Evolutionary conservation across 2,113 vertebrate genomes (phyloP).

Genomic region (Cebidichthys violaceus): DNA sequence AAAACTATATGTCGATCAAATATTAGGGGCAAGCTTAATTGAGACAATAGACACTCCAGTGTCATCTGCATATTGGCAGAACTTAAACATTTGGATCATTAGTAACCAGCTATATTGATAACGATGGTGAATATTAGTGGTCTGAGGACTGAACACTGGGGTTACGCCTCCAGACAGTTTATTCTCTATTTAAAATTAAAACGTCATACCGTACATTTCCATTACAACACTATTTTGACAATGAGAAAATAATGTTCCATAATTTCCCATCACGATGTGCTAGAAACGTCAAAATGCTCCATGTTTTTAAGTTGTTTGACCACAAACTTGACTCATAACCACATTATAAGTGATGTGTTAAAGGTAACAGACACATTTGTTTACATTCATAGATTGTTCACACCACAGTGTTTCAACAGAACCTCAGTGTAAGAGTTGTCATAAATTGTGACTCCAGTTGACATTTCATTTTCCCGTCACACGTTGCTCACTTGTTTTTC

Average conservation of each 20-base stretch:
- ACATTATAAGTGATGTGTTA: too few relatives aligned
- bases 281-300: not conserved
- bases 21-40: not conserved
- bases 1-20: not conserved
- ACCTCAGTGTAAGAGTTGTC: not conserved
- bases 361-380: not conserved
- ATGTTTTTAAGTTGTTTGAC: not conserved
- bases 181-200: not conserved
- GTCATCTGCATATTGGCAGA: slow-evolving; percentile 5
- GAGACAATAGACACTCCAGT: not conserved
- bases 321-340: not conserved
- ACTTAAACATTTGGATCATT: not conserved
- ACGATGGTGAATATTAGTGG: not conserved
- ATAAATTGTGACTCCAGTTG: not conserved
- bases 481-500: not conserved
- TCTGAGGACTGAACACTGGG: not conserved
- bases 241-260: not conserved
- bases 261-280: not conserved
- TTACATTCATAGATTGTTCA: not conserved
- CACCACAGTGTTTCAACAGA: not conserved
- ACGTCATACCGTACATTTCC: too few relatives aligned
- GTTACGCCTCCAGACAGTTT: not conserved
- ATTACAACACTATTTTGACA: too few relatives aligned
- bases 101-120: not conserved
- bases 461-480: not conserved